Percentiles rank a stretch among this genome's conserved stretches.
Evolutionary conservation across 2,888 invertebrate genomes (phyloP).

Genomic region (Pheosia gnoma): DNA sequence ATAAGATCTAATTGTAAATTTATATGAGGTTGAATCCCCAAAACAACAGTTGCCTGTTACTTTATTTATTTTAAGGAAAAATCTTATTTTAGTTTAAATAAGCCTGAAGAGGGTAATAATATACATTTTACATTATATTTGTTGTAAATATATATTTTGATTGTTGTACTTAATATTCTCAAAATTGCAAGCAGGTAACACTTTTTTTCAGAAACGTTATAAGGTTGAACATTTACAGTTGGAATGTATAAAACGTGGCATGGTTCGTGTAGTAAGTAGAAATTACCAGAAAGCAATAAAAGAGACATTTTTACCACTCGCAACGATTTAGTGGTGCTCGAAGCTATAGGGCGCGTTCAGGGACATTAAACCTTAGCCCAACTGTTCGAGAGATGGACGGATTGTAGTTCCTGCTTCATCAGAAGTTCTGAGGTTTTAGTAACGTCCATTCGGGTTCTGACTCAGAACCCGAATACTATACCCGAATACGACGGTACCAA

Average conservation of each 20-base stretch:
- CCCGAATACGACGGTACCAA: slow-evolving; percentile 46
- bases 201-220: slow-evolving; percentile 26
- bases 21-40: too few species aligned
- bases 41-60: too few species aligned
- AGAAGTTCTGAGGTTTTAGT: too few species aligned
- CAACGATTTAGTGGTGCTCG: slow-evolving; percentile 35
- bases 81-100: not conserved
- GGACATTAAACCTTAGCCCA: slow-evolving; percentile 58
- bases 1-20: too few species aligned
- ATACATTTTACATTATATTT: not conserved
- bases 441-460: too few species aligned
- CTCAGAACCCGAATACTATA: slow-evolving; percentile 34
- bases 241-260: slow-evolving; percentile 34
- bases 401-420: slow-evolving; percentile 34
- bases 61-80: too few species aligned
- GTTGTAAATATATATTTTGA: not conserved
- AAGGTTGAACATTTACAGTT: slow-evolving; percentile 29
- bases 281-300: slow-evolving; percentile 45
- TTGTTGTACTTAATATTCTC: slow-evolving; percentile 2
- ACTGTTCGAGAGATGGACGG: slow-evolving; percentile 50
- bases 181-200: slow-evolving; percentile 17
- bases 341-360: slow-evolving; percentile 57
- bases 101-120: not conserved
- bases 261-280: slow-evolving; percentile 44
- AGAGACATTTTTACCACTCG: slow-evolving; percentile 37